Percentiles rank a stretch among this genome's conserved stretches.
Evolutionary conservation across 2,113 vertebrate genomes (phyloP).

Genomic region (Gila orcuttii): DNA sequence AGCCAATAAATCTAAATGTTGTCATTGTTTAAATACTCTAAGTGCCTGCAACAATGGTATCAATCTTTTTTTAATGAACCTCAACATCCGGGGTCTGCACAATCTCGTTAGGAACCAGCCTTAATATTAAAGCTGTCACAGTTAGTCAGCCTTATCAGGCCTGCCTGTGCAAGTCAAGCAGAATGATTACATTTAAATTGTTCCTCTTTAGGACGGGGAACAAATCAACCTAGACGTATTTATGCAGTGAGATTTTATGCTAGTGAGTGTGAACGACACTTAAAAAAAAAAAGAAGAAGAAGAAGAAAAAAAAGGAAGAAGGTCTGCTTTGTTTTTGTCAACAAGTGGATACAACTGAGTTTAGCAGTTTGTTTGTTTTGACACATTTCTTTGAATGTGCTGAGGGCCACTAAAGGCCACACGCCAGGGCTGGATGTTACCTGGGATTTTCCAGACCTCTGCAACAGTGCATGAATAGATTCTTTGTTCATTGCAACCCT

Average conservation of each 20-base stretch:
- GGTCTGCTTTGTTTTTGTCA: background rate
- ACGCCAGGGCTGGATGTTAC: conserved; percentile 41
- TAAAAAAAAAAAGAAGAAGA: background rate
- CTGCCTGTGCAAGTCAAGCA: background rate
- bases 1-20: background rate
- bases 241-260: conserved; percentile 49
- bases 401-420: conserved; percentile 32
- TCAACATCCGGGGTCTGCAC: background rate
- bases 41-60: background rate
- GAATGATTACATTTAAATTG: background rate
- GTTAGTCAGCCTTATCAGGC: background rate
- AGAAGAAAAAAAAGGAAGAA: background rate
- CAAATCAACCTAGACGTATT: conserved; percentile 47
- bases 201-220: background rate
- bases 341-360: background rate
- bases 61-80: conserved; percentile 3
- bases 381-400: conserved; percentile 53
- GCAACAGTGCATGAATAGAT: conserved; percentile 51
- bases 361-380: conserved; percentile 58
- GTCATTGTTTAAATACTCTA: background rate
- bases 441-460: conserved; percentile 57
- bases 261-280: background rate
- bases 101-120: background rate
- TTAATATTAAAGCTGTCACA: background rate
- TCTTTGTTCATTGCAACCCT: conserved; percentile 46